phyloP scores from a whole-genome alignment of 2,113 vertebrate genomes.

The Nannobrachium achirus region DNA sequence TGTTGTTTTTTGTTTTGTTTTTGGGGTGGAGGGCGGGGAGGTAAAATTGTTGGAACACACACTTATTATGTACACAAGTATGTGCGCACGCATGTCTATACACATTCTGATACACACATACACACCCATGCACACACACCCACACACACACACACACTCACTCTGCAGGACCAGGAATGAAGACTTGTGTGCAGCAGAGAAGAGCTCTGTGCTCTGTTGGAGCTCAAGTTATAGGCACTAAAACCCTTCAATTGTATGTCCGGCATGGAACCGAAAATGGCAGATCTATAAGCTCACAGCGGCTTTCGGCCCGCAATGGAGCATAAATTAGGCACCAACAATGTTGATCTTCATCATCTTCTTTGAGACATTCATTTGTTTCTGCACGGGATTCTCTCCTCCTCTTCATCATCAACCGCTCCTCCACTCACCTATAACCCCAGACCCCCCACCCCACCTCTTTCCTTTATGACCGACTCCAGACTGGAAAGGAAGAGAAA shows the following conservation, averaged over 20 bases:
- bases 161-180: slow-evolving; percentile 60
- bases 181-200: slow-evolving; percentile 29
- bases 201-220: slow-evolving; percentile 28
- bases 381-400: slow-evolving; percentile 17
- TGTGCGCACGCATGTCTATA: background rate
- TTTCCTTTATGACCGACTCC: slow-evolving; percentile 61
- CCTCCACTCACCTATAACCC: slow-evolving; percentile 19
- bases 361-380: no score
- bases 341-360: slow-evolving; percentile 8
- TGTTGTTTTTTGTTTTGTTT: no score
- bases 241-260: no score
- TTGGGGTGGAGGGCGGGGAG: no score
- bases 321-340: slow-evolving; percentile 30
- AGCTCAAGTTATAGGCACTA: slow-evolving; percentile 31
- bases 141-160: background rate
- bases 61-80: background rate
- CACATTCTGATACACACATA: background rate
- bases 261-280: no score
- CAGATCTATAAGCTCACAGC: no score
- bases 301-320: no score
- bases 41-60: background rate
- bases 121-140: background rate
- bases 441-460: no score
- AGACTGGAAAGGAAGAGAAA: slow-evolving; percentile 65
- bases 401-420: slow-evolving; percentile 37